phyloP scores from a whole-genome alignment of 2,113 vertebrate species.

The Callionymus lyra region DNA sequence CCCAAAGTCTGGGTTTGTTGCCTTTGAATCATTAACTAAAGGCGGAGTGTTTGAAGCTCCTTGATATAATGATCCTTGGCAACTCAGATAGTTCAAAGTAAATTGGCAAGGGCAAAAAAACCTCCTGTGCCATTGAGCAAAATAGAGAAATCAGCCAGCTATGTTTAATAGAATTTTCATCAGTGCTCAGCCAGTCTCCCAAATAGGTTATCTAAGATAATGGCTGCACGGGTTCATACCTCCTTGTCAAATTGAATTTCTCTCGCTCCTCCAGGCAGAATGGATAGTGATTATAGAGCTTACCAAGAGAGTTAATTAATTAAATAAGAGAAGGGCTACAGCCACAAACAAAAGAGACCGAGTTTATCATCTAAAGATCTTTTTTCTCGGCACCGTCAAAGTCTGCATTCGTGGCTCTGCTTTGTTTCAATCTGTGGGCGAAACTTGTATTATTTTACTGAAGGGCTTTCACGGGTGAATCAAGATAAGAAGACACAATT shows the following conservation, averaged over 20 bases:
- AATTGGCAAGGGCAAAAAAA: slow-evolving; percentile 62
- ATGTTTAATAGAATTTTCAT: slow-evolving; percentile 75
- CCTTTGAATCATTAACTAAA: slow-evolving; percentile 66
- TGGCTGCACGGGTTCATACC: slow-evolving; percentile 72
- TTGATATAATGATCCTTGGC: slow-evolving; percentile 68
- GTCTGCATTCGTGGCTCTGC: background rate
- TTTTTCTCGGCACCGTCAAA: slow-evolving; percentile 22
- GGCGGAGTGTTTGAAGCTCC: slow-evolving; percentile 60
- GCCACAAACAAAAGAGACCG: slow-evolving; percentile 24
- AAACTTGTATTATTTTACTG: slow-evolving; percentile 2
- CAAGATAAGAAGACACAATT: no score
- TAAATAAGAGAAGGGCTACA: slow-evolving; percentile 14
- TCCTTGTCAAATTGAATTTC: slow-evolving; percentile 74
- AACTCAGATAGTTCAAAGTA: slow-evolving; percentile 68
- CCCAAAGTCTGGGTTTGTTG: slow-evolving; percentile 48
- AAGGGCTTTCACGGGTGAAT: no score
- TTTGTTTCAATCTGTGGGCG: slow-evolving; percentile 7
- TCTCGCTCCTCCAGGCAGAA: slow-evolving; percentile 67
- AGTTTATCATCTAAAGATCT: slow-evolving; percentile 25
- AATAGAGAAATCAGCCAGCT: slow-evolving; percentile 71
- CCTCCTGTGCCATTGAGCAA: slow-evolving; percentile 60
- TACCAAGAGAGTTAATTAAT: slow-evolving; percentile 51
- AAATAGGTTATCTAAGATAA: slow-evolving; percentile 72
- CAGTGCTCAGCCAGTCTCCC: slow-evolving; percentile 70
- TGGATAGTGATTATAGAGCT: slow-evolving; percentile 68